Percentiles rank a stretch among this genome's conserved stretches.
These are phyloP conservation scores for Sinodicranocentrus sp. DNA, from an alignment of 2,888 invertebrate species.

Conservation along the genomic window DNA sequence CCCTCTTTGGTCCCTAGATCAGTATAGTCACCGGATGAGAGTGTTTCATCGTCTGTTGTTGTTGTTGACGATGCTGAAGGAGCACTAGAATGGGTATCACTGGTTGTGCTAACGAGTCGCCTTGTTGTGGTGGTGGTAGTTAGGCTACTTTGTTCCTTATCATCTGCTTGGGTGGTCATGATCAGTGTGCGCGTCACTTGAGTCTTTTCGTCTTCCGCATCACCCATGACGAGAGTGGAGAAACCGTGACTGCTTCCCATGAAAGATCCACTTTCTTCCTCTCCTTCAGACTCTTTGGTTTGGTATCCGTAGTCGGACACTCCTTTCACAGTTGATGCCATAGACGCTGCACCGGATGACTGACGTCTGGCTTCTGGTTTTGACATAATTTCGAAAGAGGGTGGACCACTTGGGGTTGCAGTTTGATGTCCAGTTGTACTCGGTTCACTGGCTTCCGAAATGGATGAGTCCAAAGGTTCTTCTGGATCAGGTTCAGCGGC, in stretches of 20 bases:
- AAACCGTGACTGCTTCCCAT: slow-evolving; percentile 50
- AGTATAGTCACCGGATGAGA: slow-evolving; percentile 19
- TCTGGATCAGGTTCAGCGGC: slow-evolving; percentile 68
- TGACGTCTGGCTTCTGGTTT: background rate
- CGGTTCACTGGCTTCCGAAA: slow-evolving; percentile 52
- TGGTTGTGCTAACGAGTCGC: slow-evolving; percentile 33
- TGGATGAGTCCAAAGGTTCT: slow-evolving; percentile 63
- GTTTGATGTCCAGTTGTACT: slow-evolving; percentile 14
- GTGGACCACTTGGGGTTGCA: slow-evolving; percentile 16
- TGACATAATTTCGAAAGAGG: slow-evolving; percentile 13
- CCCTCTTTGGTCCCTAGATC: slow-evolving; percentile 61
- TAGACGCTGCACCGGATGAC: background rate
- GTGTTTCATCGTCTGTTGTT: slow-evolving; percentile 14
- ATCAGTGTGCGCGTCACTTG: slow-evolving; percentile 25
- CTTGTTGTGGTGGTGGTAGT: slow-evolving; percentile 53
- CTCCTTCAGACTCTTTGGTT: slow-evolving; percentile 44
- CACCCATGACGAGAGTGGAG: slow-evolving; percentile 34
- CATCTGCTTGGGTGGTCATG: slow-evolving; percentile 23
- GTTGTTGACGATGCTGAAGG: slow-evolving; percentile 37
- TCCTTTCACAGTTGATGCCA: background rate
- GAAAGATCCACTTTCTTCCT: slow-evolving; percentile 70
- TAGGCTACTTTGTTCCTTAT: slow-evolving; percentile 21
- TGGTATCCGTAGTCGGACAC: slow-evolving; percentile 34
- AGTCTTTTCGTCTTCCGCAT: slow-evolving; percentile 25
- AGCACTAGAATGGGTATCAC: slow-evolving; percentile 16